Conservation (phyloP, 2,888 invertebrate genomes). For the Caradrina kadenii region DNA sequence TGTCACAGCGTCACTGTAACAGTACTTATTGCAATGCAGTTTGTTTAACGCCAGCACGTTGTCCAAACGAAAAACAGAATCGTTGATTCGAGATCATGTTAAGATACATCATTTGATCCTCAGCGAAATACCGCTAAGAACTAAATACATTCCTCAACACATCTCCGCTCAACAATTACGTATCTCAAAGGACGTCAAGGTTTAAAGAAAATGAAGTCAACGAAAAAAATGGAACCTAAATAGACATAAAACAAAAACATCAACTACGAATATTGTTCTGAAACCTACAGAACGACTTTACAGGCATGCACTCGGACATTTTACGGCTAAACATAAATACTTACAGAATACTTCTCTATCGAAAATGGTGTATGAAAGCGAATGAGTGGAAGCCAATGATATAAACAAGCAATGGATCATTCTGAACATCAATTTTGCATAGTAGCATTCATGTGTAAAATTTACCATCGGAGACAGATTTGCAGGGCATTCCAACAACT, state of each 20-base stretch:
- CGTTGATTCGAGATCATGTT: constrained; percentile 23
- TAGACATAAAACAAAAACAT: constrained; percentile 57
- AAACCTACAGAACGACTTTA: constrained; percentile 61
- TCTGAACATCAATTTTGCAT: constrained; percentile 86
- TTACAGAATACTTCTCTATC: constrained; percentile 71
- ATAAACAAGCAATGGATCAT: constrained; percentile 78
- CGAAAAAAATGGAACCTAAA: constrained; percentile 47
- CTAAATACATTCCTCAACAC: constrained; percentile 20
- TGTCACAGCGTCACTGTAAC: constrained; percentile 69
- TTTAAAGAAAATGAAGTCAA: constrained; percentile 29
- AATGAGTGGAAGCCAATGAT: constrained; percentile 76
- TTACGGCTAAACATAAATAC: constrained; percentile 69
- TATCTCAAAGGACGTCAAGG: constrained; percentile 34
- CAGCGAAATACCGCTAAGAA: constrained; percentile 13
- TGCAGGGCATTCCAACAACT: constrained; percentile 68
- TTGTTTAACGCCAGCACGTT: constrained; percentile 75
- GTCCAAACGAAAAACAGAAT: constrained; percentile 52
- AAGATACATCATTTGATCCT: constrained; percentile 29
- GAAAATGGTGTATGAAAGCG: constrained; percentile 84
- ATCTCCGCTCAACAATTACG: constrained; percentile 15
- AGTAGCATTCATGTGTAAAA: constrained; percentile 79
- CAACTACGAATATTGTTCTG: constrained; percentile 54
- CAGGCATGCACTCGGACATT: constrained; percentile 70
- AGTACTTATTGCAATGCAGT: constrained; percentile 72
- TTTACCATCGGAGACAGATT: constrained; percentile 68